Evolutionary conservation across 2,888 invertebrate genomes (phyloP), one percentile per base, ranked within the genome.

Genomic region (Heliconius ethilla): DNA sequence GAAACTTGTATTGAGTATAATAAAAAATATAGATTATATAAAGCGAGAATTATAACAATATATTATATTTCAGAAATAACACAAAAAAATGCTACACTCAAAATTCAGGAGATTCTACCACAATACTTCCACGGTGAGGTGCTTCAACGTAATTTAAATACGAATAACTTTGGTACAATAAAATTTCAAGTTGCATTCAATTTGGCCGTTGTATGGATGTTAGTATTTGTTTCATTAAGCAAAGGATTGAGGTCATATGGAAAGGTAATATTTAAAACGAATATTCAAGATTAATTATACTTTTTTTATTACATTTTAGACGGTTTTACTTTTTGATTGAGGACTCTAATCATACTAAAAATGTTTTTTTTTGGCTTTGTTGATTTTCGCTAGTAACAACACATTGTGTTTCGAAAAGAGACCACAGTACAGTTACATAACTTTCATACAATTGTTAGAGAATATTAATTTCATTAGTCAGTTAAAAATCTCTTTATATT

Each of bases 111-210:
- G 85, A 97, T 97, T 0, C 95, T 98, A 80, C 97, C 98, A 7
- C 97, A 97, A 88, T 98, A 98, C 87, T 97, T 98, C 85, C 97
- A 97, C 89, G 96, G 96, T 13, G 96, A 97, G 73, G 98, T 98
- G n/a, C 91, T 98, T 75, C 97, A 97, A 82, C 88, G 90, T 80
- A 95, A 86, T 83, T 86, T 84, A 81, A 93, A 83, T 65, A 86
- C 87, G 70, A 91, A 81, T 83, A 92, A 85, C 72, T 95, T 95
- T 77, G 96, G 96, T 40, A 95, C 95, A 11, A 95, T 97, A 79
- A 97, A 97, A 90, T 98, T 98, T 91, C 97, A 98, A 95, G 96
- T 98, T 81, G 97, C 98, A 4, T 98, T 98, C 91, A 98, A 98
- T 90, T 93, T 98, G 88, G 97, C 97, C 0, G 97, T 98, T 7